Base-by-base conservation (phyloP, 2,888 invertebrate species). In the Rhorus exstirpatorius region DNA sequence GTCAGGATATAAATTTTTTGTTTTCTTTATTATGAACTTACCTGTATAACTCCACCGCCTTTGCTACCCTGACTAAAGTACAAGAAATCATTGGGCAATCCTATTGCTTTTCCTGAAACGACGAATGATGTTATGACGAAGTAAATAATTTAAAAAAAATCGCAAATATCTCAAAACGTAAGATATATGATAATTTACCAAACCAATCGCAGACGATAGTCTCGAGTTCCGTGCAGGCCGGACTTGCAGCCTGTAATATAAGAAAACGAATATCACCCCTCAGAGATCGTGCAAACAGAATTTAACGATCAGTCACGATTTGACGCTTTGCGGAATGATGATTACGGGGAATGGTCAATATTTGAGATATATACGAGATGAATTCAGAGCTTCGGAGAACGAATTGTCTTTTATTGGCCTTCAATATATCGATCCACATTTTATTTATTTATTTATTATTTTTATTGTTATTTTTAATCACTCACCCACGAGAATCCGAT, bases 401-500 rank as follows among this genome's bases (percentile, higher is more conserved):
- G 17, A 10, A 19, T 49, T 8, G 12, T 14, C 7, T 38, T 72
- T 6, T 1, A 44, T 38, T 49, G 7, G 3, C 3, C 58, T 3
- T 17, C 41, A 12, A 63, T 55, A 46, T 51, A 78, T 70, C 61
- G 35, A 49, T 63, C 51, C n/a, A n/a, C n/a, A n/a, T n/a, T n/a
- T n/a, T n/a, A n/a, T n/a, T n/a, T n/a, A n/a, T n/a, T n/a, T n/a
- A n/a, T 21, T 3, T 19, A 12, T 44, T 14, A 31, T 46, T 35
- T 31, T 21, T 21, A 35, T 31, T 10, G 1, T 3, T 17, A 26
- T 53, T 65, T 53, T 46, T 68, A 44, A 8, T 17, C 51, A 86
- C 93, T 93, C 89, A 98, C 98, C 99, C 99, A 99, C 55, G 99
- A 99, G 93, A 99, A 99, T 90, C 99, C 99, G 88, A 99, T 97